phyloP scores from a whole-genome alignment of 2,888 invertebrate species.

The Dendrolimus pini region DNA sequence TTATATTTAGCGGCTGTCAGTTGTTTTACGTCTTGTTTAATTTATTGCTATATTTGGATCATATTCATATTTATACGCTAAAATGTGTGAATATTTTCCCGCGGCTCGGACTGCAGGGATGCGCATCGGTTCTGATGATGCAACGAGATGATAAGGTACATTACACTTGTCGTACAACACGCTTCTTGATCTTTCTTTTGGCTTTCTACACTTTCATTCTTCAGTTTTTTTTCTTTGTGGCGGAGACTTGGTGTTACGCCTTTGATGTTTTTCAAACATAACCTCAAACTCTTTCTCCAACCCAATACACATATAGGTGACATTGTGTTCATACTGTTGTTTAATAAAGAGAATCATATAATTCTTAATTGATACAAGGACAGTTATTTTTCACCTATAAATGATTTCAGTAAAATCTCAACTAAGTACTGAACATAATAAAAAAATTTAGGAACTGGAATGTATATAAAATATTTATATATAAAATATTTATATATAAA shows the following conservation, averaged over 20 bases:
- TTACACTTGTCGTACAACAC: neutral
- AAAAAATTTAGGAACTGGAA: too few species aligned
- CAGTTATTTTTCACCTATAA: too few species aligned
- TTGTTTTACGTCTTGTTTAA: constrained; percentile 67
- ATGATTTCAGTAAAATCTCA: too few species aligned
- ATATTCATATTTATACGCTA: constrained; percentile 24
- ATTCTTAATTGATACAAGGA: too few species aligned
- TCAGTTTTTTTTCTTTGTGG: constrained; percentile 10
- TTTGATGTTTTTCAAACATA: constrained; percentile 27
- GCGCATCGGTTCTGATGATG: constrained; percentile 60
- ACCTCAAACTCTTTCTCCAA: constrained; percentile 25
- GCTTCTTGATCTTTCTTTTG: constrained; percentile 20
- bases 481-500: too few species aligned
- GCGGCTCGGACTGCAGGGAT: constrained; percentile 57
- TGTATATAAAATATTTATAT: too few species aligned
- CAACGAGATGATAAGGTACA: constrained; percentile 75
- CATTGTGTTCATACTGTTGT: neutral
- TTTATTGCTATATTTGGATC: constrained; percentile 29
- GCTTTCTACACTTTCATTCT: constrained; percentile 16
- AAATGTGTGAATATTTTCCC: constrained; percentile 42
- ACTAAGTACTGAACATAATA: too few species aligned
- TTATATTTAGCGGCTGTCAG: constrained; percentile 69
- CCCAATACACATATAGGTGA: too few species aligned
- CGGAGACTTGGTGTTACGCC: constrained; percentile 12
- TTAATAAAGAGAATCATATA: neutral